Evolutionary conservation across 2,113 vertebrate species (phyloP), one percentile per base, ranked within the genome.

Genomic region (Lycaon pictus): DNA sequence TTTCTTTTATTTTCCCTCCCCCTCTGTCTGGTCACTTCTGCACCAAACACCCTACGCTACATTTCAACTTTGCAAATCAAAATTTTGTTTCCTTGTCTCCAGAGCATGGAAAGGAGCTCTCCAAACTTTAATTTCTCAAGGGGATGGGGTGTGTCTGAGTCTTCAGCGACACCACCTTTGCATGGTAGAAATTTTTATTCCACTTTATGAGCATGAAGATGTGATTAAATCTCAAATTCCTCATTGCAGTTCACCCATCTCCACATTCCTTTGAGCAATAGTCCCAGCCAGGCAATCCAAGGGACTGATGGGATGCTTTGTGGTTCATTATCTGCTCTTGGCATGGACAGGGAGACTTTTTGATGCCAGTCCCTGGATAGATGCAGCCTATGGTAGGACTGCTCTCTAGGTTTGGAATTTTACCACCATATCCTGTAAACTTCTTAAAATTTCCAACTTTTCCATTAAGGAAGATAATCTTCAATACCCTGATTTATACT

Each of bases 91-190:
- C 35, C 9, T 88, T 82, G 53, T 95, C 96, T 69, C 95, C 8
- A 43, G 94, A 82, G 95, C 16, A 63, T 13, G 7, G 9, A 16
- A 93, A 91, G 43, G 25, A 63, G 16, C 17, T 79, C 11, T 1
- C 15, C 35, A 69, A 96, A 94, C 69, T 69, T 92, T 96, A 87
- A 86, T 97, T 97, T 95, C 97, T 97, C 95, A 72, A 85, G 74
- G 12, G 96, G 23, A 3, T 76, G 43, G 74, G 12, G 20, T 11
- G 16, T 0, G 0, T 10, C 79, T 88, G 43, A 51, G 9, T 76
- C 37, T 79, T 96, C 79, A 32, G 20, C 88, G 32, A 51, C 51
- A 35, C n/a, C 11, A 32, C 27, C 62, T 85, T 88, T 37, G n/a
- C 3, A 58, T 56, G 29, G 74, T 53, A 20, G 29, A 62, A 32